Conservation (phyloP, 2,113 vertebrate genomes). For the Spea bombifrons region DNA sequence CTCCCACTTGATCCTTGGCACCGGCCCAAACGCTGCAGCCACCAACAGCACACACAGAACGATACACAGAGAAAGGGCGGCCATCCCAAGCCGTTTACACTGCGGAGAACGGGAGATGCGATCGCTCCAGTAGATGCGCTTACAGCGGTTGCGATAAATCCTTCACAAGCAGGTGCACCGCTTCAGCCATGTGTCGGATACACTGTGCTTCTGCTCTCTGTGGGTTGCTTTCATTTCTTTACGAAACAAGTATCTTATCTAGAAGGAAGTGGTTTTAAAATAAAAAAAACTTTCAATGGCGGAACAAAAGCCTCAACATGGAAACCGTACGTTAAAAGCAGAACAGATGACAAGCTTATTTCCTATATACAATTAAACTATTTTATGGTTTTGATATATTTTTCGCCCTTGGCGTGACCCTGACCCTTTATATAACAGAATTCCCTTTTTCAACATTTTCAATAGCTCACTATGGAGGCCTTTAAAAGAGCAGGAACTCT, state of each 20-base stretch:
- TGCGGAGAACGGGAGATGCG: neutral
- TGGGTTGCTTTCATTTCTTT: neutral
- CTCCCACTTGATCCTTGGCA: slow-evolving; percentile 86
- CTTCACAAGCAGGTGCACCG: neutral
- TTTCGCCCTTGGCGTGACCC: too few species aligned
- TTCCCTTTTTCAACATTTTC: too few species aligned
- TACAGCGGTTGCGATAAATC: neutral
- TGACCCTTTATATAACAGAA: too few species aligned
- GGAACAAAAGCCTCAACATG: neutral
- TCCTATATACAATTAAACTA: too few species aligned
- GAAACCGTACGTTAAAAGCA: neutral
- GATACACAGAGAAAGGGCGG: slow-evolving; percentile 54
- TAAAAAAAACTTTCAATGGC: neutral
- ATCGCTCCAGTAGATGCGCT: neutral
- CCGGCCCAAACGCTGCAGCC: slow-evolving; percentile 76
- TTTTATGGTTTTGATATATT: too few species aligned
- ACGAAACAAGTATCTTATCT: neutral
- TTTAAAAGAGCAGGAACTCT: too few species aligned
- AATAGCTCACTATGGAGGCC: too few species aligned
- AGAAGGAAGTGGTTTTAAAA: slow-evolving; percentile 4
- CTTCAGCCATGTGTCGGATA: neutral
- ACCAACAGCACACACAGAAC: slow-evolving; percentile 71
- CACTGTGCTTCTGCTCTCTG: neutral
- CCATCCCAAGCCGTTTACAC: slow-evolving; percentile 4
- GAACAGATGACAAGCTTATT: neutral